phyloP scores from a whole-genome alignment of 2,113 vertebrate species.

The Hemiprocne comata region DNA sequence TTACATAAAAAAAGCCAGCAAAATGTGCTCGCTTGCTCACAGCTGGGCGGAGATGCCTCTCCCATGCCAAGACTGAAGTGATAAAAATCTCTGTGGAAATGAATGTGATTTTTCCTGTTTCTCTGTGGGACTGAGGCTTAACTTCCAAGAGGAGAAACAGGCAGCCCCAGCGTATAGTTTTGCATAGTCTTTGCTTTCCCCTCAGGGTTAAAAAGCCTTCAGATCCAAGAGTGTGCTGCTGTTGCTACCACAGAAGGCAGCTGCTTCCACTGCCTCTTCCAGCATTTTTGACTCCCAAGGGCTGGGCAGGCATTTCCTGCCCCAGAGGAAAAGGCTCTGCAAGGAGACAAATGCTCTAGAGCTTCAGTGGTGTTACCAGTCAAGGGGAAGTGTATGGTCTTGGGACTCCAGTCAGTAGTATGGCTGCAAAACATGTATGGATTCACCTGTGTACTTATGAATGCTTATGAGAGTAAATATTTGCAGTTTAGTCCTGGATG shows the following conservation, averaged over 20 bases:
- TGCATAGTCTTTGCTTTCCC: not conserved
- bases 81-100: slow-evolving; percentile 63
- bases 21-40: slow-evolving; percentile 56
- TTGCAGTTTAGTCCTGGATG: not conserved
- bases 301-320: not conserved
- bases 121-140: not conserved
- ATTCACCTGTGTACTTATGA: not conserved
- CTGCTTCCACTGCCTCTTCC: not conserved
- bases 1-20: slow-evolving; percentile 67
- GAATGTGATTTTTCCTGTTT: slow-evolving; percentile 41
- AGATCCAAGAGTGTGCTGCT: not conserved
- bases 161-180: not conserved
- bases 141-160: not conserved
- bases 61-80: slow-evolving; percentile 59
- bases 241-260: not conserved
- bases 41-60: slow-evolving; percentile 70
- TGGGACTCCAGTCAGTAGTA: not conserved
- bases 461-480: not conserved
- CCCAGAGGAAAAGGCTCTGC: not conserved
- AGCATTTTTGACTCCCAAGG: not conserved
- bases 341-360: not conserved
- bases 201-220: not conserved
- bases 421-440: not conserved
- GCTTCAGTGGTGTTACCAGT: not conserved
- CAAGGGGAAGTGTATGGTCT: not conserved